Evolutionary conservation across 2,797 vertebrate genomes (phyloP), one percentile per base, ranked within the genome.

Genomic region (Calcarius lapponicus): DNA sequence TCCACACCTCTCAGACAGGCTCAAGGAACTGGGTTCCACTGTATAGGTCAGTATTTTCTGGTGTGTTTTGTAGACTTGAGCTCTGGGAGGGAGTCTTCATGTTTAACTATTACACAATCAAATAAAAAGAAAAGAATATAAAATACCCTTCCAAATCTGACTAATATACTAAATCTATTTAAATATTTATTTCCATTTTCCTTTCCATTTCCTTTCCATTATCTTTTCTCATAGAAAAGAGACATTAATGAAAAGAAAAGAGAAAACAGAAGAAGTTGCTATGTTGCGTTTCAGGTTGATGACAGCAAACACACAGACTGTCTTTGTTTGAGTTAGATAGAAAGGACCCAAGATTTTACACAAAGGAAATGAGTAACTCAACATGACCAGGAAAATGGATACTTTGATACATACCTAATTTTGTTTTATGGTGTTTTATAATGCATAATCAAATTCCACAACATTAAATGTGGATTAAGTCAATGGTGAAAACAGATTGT

Each of bases 401-500:
- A 86, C 62, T 95, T 95, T 96, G 92, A 94, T 92, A 93, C 65
- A 86, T 92, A 93, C 28, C 32, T 96, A 88, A 90, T 97, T 97
- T 95, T 95, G 78, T 80, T 97, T 96, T 92, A 93, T 90, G 80
- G 54, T 80, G 70, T 88, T 97, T 97, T 95, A 91, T 94, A 95
- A 93, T 20, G 56, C 60, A 96, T 91, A 93, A 97, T 96, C 95
- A 96, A 96, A 96, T 95, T 97, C 88, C 88, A 72, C 65, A 91
- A 89, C 64, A 95, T 61, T 97, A 97, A 96, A 97, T 92, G 94
- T 96, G 91, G 88, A 94, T 96, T 95, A 96, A 94, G 84, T 83
- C 92, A 92, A 94, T 93, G 84, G 81, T 94, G 90, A 95, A 97
- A 98, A 97, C 67, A 97, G 94, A 97, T 96, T 97, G 91, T 97